A percentile compares a stretch with the other conserved stretches of the same genome.
Evolutionary conservation across 2,888 invertebrate genomes (phyloP).

Genomic region (Coenonympha arcania): DNA sequence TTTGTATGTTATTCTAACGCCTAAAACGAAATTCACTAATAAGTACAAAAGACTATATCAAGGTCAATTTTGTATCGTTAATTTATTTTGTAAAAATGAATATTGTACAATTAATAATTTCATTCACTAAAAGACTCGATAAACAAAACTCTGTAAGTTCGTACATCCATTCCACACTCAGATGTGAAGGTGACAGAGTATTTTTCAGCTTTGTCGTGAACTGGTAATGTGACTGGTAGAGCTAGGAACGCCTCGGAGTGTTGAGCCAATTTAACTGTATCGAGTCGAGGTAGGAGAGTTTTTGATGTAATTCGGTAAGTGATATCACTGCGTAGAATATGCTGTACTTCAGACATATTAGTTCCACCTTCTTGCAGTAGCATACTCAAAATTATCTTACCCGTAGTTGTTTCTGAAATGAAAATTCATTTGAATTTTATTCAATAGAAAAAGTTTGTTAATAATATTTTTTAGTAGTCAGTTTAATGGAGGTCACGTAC

Average conservation of each 20-base stretch:
- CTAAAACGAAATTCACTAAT: neutral
- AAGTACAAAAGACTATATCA: neutral
- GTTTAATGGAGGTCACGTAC: no score
- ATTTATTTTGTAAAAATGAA: neutral
- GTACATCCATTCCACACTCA: conserved; percentile 62
- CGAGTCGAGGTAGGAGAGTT: conserved; percentile 41
- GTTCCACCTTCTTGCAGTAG: conserved; percentile 57
- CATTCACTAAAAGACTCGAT: conserved; percentile 32
- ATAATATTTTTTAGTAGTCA: no score
- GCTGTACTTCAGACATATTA: conserved; percentile 51
- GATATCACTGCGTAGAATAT: conserved; percentile 48
- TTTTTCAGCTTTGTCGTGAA: conserved; percentile 47
- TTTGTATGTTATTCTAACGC: conserved; percentile 14
- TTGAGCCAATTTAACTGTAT: conserved; percentile 44
- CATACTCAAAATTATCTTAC: conserved; percentile 54
- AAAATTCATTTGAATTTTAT: neutral
- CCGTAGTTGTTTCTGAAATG: conserved; percentile 52
- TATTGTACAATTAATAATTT: neutral
- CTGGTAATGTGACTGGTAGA: conserved; percentile 49
- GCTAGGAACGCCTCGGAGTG: conserved; percentile 45
- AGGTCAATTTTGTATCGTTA: neutral
- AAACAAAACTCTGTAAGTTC: conserved; percentile 57
- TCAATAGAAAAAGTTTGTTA: neutral
- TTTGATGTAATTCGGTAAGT: conserved; percentile 48
- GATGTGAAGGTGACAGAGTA: conserved; percentile 57